Conservation (phyloP, 2,797 vertebrate genomes). For the Poeciliopsis presidionis region DNA sequence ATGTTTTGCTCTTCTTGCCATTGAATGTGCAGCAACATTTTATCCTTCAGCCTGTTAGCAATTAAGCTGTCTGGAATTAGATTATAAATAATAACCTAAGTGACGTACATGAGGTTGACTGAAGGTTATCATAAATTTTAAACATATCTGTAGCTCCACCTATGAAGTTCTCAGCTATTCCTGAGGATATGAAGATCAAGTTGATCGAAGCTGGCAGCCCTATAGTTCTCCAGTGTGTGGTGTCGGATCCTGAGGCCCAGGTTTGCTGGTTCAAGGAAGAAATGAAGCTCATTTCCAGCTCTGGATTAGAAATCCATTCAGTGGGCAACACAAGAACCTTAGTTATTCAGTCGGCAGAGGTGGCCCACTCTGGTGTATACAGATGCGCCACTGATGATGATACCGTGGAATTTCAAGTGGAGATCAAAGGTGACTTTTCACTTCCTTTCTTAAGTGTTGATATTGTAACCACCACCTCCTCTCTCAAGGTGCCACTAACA, state of each 20-base stretch:
- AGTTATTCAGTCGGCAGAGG: constrained; percentile 76
- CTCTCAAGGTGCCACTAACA: constrained; percentile 75
- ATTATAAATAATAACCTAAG: constrained; percentile 45
- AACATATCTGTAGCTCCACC: constrained; percentile 84
- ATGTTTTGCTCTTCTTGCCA: constrained; percentile 44
- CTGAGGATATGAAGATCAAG: constrained; percentile 78
- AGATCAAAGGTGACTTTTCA: constrained; percentile 88
- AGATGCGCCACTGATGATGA: constrained; percentile 81
- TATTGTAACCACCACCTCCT: constrained; percentile 56
- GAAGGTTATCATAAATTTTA: constrained; percentile 68
- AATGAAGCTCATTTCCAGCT: constrained; percentile 67
- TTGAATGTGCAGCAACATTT: constrained; percentile 32
- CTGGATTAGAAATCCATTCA: constrained; percentile 76
- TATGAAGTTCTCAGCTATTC: constrained; percentile 80
- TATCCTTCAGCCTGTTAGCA: constrained; percentile 53
- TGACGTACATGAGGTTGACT: constrained; percentile 46
- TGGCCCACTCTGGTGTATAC: constrained; percentile 80
- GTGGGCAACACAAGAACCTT: constrained; percentile 77
- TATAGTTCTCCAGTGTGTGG: constrained; percentile 79
- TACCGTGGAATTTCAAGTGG: constrained; percentile 81
- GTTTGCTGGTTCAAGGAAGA: constrained; percentile 84
- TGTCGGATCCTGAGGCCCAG: constrained; percentile 78
- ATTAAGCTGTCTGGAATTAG: constrained; percentile 27
- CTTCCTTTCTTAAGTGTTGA: constrained; percentile 67
- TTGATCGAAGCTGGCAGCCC: constrained; percentile 75